Percentiles rank a stretch among this genome's conserved stretches.
Evolutionary conservation across 2,113 vertebrate species (phyloP).

Genomic region (Phasianus colchicus): DNA sequence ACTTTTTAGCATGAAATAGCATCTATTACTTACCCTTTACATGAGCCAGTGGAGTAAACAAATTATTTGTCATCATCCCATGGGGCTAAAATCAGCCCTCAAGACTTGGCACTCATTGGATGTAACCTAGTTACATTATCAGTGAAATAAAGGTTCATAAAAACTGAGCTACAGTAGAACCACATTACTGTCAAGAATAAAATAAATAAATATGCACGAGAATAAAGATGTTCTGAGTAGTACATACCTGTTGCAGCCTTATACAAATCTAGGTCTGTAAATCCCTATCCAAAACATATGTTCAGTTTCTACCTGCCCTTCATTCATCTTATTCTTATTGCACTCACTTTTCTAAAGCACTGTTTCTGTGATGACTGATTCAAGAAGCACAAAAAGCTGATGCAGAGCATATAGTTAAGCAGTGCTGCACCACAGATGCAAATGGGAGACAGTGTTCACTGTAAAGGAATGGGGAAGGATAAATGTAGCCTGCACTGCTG

Average conservation of each 20-base stretch:
- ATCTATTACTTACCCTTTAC: neutral
- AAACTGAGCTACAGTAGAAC: neutral
- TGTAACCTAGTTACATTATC: neutral
- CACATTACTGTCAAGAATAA: neutral
- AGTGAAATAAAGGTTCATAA: neutral
- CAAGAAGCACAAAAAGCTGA: neutral
- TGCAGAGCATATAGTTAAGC: neutral
- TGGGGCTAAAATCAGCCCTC: neutral
- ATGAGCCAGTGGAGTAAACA: neutral
- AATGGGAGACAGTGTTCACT: neutral
- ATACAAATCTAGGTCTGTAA: neutral
- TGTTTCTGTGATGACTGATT: neutral
- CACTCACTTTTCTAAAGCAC: neutral
- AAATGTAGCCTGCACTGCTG: neutral
- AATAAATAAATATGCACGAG: neutral
- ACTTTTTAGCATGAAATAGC: neutral
- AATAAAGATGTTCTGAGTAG: neutral
- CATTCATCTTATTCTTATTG: neutral
- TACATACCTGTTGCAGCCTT: neutral
- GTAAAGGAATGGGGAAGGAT: neutral
- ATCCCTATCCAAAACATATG: neutral
- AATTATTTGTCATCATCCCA: neutral
- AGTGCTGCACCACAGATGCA: slow-evolving; percentile 12
- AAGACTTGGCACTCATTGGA: neutral
- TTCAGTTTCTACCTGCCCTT: neutral